Evolutionary conservation across 2,888 invertebrate genomes (phyloP), one percentile per base, ranked within the genome.

Genomic region (Spisula subtruncata): DNA sequence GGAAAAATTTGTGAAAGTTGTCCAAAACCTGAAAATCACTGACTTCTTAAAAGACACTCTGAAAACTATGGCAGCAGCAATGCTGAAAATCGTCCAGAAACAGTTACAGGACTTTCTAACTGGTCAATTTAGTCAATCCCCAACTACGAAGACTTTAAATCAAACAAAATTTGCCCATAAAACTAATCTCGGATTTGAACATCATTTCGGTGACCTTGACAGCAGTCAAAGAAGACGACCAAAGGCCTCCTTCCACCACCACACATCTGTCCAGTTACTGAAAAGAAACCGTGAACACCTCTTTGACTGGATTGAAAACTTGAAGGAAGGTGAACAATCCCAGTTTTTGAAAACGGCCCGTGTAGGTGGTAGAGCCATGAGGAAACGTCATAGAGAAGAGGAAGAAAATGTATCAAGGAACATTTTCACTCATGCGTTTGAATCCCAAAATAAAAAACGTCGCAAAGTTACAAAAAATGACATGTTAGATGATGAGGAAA

Each of bases 191-290:
- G 60, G n/a, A 18, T 60, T 16, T 25, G 25, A 60, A 25, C 60
- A 60, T 10, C 60, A 60, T n/a, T 60, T 60, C 20, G 60, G 60
- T 10, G 60, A 60, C 10, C n/a, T 60, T 16, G 60, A 60, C n/a
- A 60, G n/a, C n/a, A 20, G n/a, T n/a, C 60, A 60, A 20, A 14
- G 60, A n/a, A 20, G 60, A 25, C 60, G 60, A 5, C 60, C 60
- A 18, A 60, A 60, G 12, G 60, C 60, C 1, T 60, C 60, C 0
- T 18, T 60, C 1, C 20, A 60, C 25, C 60, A 60, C 60, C 60
- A 60, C 10, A 18, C 60, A 18, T 60, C 60, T 8, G 25, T 60
- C 8, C 60, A 60, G 81, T 48, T 93, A 16, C 71, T 93, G 4
- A 48, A 93, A 92, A 56, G 82, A 85, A 54, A 87, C 25, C 12